Conservation (phyloP, 2,113 vertebrate genomes). For the Poecilia latipinna region DNA sequence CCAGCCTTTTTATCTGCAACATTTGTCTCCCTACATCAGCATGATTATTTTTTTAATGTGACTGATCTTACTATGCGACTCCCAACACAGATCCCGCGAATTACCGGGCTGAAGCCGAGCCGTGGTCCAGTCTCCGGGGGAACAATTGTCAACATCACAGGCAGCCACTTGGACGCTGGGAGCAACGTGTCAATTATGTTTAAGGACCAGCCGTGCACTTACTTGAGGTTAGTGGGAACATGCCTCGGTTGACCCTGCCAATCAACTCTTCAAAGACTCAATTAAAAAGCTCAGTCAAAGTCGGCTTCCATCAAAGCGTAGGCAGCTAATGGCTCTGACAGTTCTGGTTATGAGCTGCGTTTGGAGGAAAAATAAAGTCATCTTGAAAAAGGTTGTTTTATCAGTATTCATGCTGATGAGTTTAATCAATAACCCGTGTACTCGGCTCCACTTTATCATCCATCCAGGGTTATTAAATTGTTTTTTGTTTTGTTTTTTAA, state of each 20-base stretch:
- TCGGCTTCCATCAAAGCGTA: slow-evolving; percentile 10
- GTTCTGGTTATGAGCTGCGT: slow-evolving; percentile 1
- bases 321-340: slow-evolving; percentile 6
- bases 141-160: slow-evolving; percentile 94
- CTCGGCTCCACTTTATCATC: slow-evolving; percentile 24
- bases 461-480: background rate
- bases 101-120: slow-evolving; percentile 87
- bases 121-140: slow-evolving; percentile 94
- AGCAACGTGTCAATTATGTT: slow-evolving; percentile 95
- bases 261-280: slow-evolving; percentile 33
- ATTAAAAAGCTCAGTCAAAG: slow-evolving; percentile 51
- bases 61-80: slow-evolving; percentile 4
- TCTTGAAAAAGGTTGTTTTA: background rate
- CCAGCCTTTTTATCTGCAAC: no score
- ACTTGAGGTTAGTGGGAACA: slow-evolving; percentile 85
- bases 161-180: slow-evolving; percentile 93
- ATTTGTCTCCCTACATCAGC: background rate
- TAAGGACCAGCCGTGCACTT: slow-evolving; percentile 91
- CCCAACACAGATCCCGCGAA: slow-evolving; percentile 83
- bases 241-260: slow-evolving; percentile 25
- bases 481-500: slow-evolving; percentile 15
- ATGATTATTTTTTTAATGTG: slow-evolving; percentile 2
- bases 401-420: background rate
- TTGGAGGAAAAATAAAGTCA: background rate
- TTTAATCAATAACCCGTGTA: slow-evolving; percentile 31